Conservation (phyloP, 2,888 invertebrate species). For the Drosophila prostipennis region DNA sequence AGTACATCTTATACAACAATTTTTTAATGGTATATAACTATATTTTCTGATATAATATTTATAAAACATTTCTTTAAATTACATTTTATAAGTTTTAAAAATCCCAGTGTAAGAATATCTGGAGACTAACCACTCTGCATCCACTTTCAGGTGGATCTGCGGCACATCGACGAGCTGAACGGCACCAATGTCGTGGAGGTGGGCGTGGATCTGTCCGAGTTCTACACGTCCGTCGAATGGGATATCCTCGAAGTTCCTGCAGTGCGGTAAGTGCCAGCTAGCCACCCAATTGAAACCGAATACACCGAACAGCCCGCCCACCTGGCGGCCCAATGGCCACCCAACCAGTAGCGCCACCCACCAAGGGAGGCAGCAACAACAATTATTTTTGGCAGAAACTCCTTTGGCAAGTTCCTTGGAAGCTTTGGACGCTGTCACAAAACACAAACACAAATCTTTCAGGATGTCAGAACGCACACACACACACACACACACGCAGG, state of each 20-base stretch:
- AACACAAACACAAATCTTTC: slow-evolving; percentile 74
- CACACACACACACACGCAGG: slow-evolving; percentile 43
- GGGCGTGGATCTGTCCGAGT: slow-evolving; percentile 98
- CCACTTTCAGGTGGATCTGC: slow-evolving; percentile 90
- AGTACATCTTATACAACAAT: no score
- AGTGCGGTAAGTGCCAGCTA: slow-evolving; percentile 88
- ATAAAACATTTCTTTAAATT: no score
- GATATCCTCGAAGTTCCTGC: slow-evolving; percentile 98
- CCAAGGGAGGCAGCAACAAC: slow-evolving; percentile 18
- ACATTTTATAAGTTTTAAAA: no score
- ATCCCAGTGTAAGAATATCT: background rate
- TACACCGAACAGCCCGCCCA: background rate
- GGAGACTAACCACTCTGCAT: background rate
- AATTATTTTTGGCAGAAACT: slow-evolving; percentile 65
- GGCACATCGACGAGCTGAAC: slow-evolving; percentile 95
- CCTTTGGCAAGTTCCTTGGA: slow-evolving; percentile 68
- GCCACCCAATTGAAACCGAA: slow-evolving; percentile 6
- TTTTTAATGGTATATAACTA: no score
- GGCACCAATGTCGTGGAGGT: slow-evolving; percentile 95
- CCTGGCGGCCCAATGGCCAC: background rate
- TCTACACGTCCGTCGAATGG: slow-evolving; percentile 99
- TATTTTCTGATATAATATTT: no score
- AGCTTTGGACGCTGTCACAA: slow-evolving; percentile 74
- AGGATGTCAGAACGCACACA: slow-evolving; percentile 48
- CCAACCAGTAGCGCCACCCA: slow-evolving; percentile 1